Evolutionary conservation across 2,113 vertebrate genomes (phyloP).

Genomic region (Oxyruncus cristatus): DNA sequence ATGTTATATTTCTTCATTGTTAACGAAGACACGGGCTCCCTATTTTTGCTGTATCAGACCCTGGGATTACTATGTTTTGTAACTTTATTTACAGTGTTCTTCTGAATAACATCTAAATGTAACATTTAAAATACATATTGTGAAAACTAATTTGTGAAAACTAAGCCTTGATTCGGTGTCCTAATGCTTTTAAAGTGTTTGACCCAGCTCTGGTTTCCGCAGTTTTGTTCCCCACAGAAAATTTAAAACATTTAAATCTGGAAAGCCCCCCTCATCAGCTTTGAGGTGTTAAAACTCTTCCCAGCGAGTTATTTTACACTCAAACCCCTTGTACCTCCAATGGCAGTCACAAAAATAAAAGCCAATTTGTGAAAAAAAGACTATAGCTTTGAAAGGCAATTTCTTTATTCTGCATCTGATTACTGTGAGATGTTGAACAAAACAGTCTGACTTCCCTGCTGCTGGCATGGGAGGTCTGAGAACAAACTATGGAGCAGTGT

Average conservation of each 20-base stretch:
- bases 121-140: slow-evolving; percentile 10
- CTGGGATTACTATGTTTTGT: neutral
- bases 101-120: slow-evolving; percentile 14
- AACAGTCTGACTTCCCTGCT: neutral
- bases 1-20: slow-evolving; percentile 57
- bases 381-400: neutral
- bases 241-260: neutral
- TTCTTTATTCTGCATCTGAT: slow-evolving; percentile 18
- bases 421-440: neutral
- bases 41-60: neutral
- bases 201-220: neutral
- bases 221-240: neutral
- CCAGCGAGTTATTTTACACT: neutral
- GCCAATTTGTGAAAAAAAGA: neutral
- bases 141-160: too few relatives aligned
- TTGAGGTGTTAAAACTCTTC: neutral
- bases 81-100: slow-evolving; percentile 6
- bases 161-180: neutral
- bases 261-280: neutral
- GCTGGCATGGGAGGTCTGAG: neutral
- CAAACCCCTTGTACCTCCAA: neutral
- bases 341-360: neutral
- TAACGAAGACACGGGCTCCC: neutral
- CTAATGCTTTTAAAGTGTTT: neutral
- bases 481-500: neutral